These are phyloP conservation scores for Autographa gamma DNA, from an alignment of 2,888 invertebrate genomes.

Conservation along the genomic window DNA sequence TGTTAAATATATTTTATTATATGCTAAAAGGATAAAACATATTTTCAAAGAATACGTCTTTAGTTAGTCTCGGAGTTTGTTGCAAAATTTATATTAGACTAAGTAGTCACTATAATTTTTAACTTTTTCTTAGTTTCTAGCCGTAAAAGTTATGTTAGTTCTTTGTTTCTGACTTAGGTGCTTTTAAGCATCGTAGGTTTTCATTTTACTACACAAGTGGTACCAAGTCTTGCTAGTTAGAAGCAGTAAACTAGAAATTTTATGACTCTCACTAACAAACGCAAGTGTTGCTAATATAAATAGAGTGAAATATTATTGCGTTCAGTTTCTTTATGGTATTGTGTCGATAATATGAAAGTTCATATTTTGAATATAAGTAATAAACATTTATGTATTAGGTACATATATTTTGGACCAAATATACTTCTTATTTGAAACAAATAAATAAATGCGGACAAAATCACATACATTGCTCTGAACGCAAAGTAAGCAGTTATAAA, in stretches of 20 bases:
- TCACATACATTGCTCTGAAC: too few species aligned
- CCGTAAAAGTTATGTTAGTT: slow-evolving; percentile 51
- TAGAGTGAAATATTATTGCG: slow-evolving; percentile 11
- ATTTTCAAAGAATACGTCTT: slow-evolving; percentile 29
- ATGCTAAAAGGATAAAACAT: slow-evolving; percentile 5
- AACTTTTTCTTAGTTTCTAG: slow-evolving; percentile 47
- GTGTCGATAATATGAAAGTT: neutral
- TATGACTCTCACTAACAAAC: slow-evolving; percentile 26
- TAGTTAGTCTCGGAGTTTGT: slow-evolving; percentile 40
- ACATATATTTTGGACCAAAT: too few species aligned
- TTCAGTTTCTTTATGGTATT: slow-evolving; percentile 8
- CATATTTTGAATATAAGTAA: neutral
- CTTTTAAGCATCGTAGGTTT: slow-evolving; percentile 56
- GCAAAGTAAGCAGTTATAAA: too few species aligned
- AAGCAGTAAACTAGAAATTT: slow-evolving; percentile 44
- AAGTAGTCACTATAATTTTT: slow-evolving; percentile 54
- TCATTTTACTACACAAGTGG: slow-evolving; percentile 46
- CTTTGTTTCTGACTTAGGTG: slow-evolving; percentile 55
- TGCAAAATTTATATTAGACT: slow-evolving; percentile 45
- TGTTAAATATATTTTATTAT: neutral
- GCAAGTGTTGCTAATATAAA: slow-evolving; percentile 36
- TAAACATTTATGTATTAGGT: too few species aligned
- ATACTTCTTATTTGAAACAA: too few species aligned
- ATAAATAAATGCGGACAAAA: too few species aligned
- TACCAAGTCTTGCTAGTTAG: slow-evolving; percentile 21